Evolutionary conservation across 2,888 invertebrate genomes (phyloP).

Genomic region (Lacanobia oleracea): DNA sequence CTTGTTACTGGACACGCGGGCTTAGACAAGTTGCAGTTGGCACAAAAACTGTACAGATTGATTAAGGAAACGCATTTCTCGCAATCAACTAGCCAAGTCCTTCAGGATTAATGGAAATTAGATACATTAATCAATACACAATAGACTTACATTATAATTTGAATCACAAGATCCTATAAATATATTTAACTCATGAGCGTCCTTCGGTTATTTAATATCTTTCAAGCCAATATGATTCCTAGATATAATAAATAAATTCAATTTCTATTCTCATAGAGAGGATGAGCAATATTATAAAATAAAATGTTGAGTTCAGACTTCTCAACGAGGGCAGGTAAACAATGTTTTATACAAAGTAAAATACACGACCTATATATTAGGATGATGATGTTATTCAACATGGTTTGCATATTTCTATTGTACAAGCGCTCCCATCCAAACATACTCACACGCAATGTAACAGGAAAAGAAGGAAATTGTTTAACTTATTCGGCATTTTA

Average conservation of each 20-base stretch:
- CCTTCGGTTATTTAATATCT: conserved; percentile 25
- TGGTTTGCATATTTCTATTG: conserved; percentile 41
- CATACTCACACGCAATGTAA: conserved; percentile 24
- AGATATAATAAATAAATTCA: conserved; percentile 49
- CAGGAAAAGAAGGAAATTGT: conserved; percentile 25
- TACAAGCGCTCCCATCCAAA: conserved; percentile 35
- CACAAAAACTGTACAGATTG: conserved; percentile 4
- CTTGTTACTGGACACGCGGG: too few species aligned
- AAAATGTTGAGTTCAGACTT: conserved; percentile 25
- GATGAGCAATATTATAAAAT: conserved; percentile 16
- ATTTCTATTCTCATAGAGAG: conserved; percentile 20
- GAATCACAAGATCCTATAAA: conserved; percentile 50
- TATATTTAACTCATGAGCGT: conserved; percentile 34
- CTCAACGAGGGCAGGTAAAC: neutral
- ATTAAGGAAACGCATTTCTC: conserved; percentile 16
- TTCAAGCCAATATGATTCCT: conserved; percentile 39
- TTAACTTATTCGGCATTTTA: conserved; percentile 36
- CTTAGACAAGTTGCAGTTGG: neutral
- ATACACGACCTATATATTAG: conserved; percentile 34
- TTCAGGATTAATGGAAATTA: conserved; percentile 39
- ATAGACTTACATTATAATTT: conserved; percentile 56
- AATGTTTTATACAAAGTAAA: conserved; percentile 35
- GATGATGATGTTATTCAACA: conserved; percentile 10
- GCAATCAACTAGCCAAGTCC: conserved; percentile 25
- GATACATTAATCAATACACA: conserved; percentile 39